Percentiles rank a stretch among this genome's conserved stretches.
These are phyloP conservation scores for Tridacna gigas DNA, from an alignment of 2,888 invertebrate genomes.

Conservation along the genomic window DNA sequence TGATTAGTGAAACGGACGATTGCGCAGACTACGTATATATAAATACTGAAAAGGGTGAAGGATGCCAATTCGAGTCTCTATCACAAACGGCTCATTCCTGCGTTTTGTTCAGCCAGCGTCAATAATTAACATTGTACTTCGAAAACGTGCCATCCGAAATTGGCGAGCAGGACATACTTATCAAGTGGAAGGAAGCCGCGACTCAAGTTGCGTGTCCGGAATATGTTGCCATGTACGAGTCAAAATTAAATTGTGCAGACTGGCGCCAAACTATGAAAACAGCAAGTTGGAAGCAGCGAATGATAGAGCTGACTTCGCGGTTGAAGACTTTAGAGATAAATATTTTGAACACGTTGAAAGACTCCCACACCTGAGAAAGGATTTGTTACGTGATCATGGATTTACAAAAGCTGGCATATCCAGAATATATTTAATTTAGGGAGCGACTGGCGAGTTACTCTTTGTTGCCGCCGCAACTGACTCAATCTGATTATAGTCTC, in stretches of 20 bases:
- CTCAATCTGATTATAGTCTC: neutral
- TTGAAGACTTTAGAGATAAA: neutral
- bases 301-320: neutral
- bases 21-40: too few relatives aligned
- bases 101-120: neutral
- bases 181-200: slow-evolving; percentile 19
- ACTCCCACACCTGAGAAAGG: neutral
- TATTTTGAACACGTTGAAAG: neutral
- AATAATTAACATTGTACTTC: neutral
- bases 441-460: too few relatives aligned
- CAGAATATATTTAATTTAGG: neutral
- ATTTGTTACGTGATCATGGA: neutral
- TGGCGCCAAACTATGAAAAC: too few relatives aligned
- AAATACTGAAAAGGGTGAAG: too few relatives aligned
- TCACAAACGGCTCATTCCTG: too few relatives aligned
- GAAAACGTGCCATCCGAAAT: too few relatives aligned
- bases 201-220: neutral
- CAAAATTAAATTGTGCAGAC: too few relatives aligned
- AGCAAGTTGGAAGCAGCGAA: slow-evolving; percentile 11
- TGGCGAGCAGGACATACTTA: neutral
- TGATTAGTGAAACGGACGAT: too few relatives aligned
- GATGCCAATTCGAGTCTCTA: too few relatives aligned
- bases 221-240: too few relatives aligned
- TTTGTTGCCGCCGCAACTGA: too few relatives aligned
- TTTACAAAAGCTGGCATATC: neutral